phyloP scores from a whole-genome alignment of 2,888 invertebrate genomes.

The Ormyrus rosae region DNA sequence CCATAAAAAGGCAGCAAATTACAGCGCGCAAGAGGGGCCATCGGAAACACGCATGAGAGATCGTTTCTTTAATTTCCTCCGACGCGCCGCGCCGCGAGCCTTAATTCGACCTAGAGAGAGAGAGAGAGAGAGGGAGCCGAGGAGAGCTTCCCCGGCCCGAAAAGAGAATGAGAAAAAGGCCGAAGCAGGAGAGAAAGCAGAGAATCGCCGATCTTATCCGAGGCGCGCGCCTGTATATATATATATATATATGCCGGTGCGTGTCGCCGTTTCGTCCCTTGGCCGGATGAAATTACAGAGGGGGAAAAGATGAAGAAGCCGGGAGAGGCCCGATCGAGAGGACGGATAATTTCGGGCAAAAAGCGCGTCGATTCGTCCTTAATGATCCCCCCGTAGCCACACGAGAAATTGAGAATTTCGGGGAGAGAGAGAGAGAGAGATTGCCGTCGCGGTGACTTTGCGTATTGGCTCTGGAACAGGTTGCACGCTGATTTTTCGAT shows the following conservation, averaged over 20 bases:
- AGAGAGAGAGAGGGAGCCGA: constrained; percentile 3
- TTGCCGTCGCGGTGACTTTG: constrained; percentile 19
- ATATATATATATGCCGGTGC: not conserved
- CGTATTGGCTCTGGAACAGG: not conserved
- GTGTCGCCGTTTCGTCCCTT: constrained; percentile 19
- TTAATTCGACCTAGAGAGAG: constrained; percentile 25
- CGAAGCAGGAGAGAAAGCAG: constrained; percentile 26
- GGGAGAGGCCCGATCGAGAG: constrained; percentile 43
- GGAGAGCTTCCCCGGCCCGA: not conserved
- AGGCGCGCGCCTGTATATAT: not conserved
- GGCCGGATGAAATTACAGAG: constrained; percentile 51
- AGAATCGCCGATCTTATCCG: constrained; percentile 50
- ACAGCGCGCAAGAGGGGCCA: constrained; percentile 8
- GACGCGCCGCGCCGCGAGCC: constrained; percentile 14
- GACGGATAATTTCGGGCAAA: constrained; percentile 54
- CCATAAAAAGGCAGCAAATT: constrained; percentile 32
- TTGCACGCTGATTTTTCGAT: no score
- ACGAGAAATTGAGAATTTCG: constrained; percentile 47
- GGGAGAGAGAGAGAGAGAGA: not conserved
- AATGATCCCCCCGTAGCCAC: constrained; percentile 36
- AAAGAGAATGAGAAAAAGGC: constrained; percentile 21
- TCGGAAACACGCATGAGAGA: constrained; percentile 51
- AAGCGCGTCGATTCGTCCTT: constrained; percentile 50
- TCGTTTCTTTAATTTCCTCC: constrained; percentile 53
- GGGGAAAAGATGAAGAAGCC: constrained; percentile 8